phyloP scores from a whole-genome alignment of 2,888 invertebrate genomes.

The Venustoraphidia nigricollis region DNA sequence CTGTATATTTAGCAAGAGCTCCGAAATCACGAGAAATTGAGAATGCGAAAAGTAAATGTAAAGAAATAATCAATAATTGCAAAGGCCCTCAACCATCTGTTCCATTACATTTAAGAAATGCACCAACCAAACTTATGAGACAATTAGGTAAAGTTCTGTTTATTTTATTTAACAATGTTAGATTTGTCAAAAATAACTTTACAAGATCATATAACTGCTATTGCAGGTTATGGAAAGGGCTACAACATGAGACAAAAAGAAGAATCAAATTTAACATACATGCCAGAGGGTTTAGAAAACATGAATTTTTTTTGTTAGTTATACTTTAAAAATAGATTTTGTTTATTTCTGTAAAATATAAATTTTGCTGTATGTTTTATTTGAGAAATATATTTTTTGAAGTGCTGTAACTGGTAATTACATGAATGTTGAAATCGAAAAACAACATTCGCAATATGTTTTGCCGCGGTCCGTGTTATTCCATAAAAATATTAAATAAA shows the following conservation, averaged over 20 bases:
- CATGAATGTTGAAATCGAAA: no score
- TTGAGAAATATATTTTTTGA: no score
- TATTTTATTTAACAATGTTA: neutral
- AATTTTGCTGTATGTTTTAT: no score
- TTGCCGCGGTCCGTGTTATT: no score
- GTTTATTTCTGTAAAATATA: no score
- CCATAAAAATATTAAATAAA: no score
- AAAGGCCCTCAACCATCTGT: conserved; percentile 58
- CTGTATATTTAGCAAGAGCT: conserved; percentile 59
- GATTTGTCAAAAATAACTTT: neutral
- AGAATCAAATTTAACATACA: conserved; percentile 40
- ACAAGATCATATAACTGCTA: neutral
- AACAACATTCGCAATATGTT: no score
- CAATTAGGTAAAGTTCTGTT: conserved; percentile 38
- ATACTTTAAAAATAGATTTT: no score
- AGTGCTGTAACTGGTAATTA: no score
- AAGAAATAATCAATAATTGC: conserved; percentile 37
- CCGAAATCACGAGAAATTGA: conserved; percentile 53
- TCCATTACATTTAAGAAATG: conserved; percentile 65
- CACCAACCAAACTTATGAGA: conserved; percentile 64
- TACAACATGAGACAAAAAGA: conserved; percentile 37
- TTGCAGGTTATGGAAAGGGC: conserved; percentile 45
- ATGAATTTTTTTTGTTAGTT: conserved; percentile 35
- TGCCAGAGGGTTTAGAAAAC: conserved; percentile 52
- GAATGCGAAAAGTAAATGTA: conserved; percentile 35